Base-by-base conservation (phyloP, 30 jellyfish, hydroid and myxozoan species). In the Hydractinia echinata region DNA sequence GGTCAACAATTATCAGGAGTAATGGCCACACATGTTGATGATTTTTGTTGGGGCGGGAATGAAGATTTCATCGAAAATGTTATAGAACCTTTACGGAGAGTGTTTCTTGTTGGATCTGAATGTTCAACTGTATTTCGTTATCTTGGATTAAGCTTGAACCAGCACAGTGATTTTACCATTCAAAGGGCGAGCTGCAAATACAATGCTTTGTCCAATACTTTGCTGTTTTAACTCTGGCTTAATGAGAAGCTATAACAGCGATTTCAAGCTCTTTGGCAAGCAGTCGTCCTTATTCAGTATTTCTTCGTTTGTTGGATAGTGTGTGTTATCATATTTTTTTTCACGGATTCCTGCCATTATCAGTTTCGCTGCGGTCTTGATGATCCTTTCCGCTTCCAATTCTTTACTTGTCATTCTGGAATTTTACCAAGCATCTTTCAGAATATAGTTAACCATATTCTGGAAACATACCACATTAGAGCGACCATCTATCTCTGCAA, bases 201-300 rank as follows among this genome's bases (percentile, higher is more conserved):
- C 73, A 13, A 84, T 60, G 49, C 77, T 83, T 84, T 84, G 89
- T 21, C 92, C 92, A 21, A 76, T 77, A 5, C 86, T 51, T 44
- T 87, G 83, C 16, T 10, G n/a, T 20, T 72, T 72, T 49, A 72
- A 14, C 10, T 19, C 68, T 10, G 10, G 10, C 15, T 56, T 56
- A 56, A 15, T 56, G 10, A 56, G 68, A 10, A 56, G 10, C 68
- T 56, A 10, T 15, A 56, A 9, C 15, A 56, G 15, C 68, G 15
- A 15, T 16, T 51, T 69, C 55, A 66, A 68, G 84, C 49, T 53
- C 15, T 69, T 61, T 4, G 86, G 94, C 4, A 76, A 16, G 84
- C 94, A 66, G 67, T 20, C 54, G 55, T 7, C 51, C 48, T 76
- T 82, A 64, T 71, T 55, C 3, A 18, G 11, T 30, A 81, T 72